Evolutionary conservation across 1,140 invertebrate genomes (phyloP).

Genomic region (Heliconius nattereri): DNA sequence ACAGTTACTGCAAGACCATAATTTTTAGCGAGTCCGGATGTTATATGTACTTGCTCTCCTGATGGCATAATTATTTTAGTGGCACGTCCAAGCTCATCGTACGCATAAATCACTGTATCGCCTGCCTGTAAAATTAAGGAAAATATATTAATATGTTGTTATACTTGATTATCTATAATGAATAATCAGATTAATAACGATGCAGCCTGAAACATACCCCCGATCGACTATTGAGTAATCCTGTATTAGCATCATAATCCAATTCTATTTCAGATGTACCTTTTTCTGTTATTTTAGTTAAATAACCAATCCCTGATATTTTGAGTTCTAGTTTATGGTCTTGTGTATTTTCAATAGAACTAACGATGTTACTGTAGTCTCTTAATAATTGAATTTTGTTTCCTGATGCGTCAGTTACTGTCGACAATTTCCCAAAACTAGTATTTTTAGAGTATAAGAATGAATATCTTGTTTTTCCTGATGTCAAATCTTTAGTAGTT

Average conservation of each 20-base stretch:
- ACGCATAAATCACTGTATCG: slow-evolving; percentile 94
- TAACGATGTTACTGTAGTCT: slow-evolving; percentile 94
- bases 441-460: slow-evolving; percentile 98
- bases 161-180: not conserved
- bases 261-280: slow-evolving; percentile 90
- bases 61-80: slow-evolving; percentile 93
- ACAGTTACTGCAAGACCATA: slow-evolving; percentile 89
- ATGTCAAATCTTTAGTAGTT: slow-evolving; percentile 95
- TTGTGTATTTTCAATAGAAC: slow-evolving; percentile 96
- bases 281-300: slow-evolving; percentile 91
- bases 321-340: slow-evolving; percentile 95
- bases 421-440: slow-evolving; percentile 95
- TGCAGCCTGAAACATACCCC: slow-evolving; percentile 81
- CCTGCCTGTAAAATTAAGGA: slow-evolving; percentile 83
- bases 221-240: slow-evolving; percentile 89
- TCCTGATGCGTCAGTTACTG: slow-evolving; percentile 94
- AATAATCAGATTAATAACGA: not conserved
- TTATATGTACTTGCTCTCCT: slow-evolving; percentile 91
- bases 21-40: slow-evolving; percentile 87
- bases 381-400: slow-evolving; percentile 96
- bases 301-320: slow-evolving; percentile 92
- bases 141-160: not conserved
- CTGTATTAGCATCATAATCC: slow-evolving; percentile 91
- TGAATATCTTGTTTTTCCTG: slow-evolving; percentile 94
- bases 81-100: slow-evolving; percentile 92